phyloP scores from a whole-genome alignment of 2,797 vertebrate genomes.

The Dendrocincla tyrannina region DNA sequence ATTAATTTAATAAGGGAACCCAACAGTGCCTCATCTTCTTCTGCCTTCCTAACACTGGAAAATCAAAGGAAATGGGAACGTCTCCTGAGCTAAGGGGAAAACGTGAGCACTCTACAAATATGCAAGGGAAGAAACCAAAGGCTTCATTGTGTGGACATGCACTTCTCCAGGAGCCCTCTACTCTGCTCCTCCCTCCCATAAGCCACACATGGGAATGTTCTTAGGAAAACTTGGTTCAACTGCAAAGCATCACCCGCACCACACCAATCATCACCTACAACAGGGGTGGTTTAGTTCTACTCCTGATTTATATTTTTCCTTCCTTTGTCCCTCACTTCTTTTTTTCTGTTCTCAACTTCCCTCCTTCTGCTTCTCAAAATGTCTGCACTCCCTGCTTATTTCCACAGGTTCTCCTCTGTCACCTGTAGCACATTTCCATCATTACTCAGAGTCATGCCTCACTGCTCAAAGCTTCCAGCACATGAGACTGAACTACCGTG shows the following conservation, averaged over 20 bases:
- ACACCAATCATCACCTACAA: fast-evolving
- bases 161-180: not conserved
- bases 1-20: constrained; percentile 14
- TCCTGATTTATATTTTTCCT: not conserved
- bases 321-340: not conserved
- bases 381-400: not conserved
- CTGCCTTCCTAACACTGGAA: not conserved
- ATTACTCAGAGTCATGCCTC: not conserved
- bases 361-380: not conserved
- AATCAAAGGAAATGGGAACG: constrained; percentile 37
- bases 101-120: not conserved
- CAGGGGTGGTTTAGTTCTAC: not conserved
- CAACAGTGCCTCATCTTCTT: constrained; percentile 26
- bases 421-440: not conserved
- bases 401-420: not conserved
- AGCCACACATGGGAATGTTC: not conserved
- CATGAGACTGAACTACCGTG: not conserved
- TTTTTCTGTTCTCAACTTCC: not conserved
- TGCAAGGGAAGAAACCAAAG: constrained; percentile 1
- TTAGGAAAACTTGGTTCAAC: not conserved
- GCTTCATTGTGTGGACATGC: not conserved
- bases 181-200: not conserved
- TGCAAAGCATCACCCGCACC: not conserved
- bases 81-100: not conserved
- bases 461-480: not conserved